Conservation (phyloP, 2,113 vertebrate species). For the Ophiodon elongatus region DNA sequence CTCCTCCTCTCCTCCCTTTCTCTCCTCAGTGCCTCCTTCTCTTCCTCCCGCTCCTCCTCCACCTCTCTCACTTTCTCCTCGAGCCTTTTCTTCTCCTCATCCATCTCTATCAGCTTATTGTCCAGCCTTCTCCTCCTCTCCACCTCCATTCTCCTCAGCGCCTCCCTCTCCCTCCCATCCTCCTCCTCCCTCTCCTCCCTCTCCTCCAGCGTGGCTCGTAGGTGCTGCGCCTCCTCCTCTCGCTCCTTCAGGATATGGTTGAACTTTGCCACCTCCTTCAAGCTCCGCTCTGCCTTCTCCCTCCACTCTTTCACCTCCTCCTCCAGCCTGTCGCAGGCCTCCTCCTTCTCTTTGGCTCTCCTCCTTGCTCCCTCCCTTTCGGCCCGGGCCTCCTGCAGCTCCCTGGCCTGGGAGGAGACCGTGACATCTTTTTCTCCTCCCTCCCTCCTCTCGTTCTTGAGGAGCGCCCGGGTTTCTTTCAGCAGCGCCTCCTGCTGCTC, state of each 20-base stretch:
- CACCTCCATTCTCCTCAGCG: conserved; percentile 31
- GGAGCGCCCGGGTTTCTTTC: conserved; percentile 38
- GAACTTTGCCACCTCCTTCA: conserved; percentile 36
- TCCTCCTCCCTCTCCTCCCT: conserved; percentile 20
- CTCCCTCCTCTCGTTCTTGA: conserved; percentile 58
- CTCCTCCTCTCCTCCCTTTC: conserved; percentile 49
- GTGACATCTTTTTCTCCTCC: conserved; percentile 48
- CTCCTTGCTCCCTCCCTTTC: conserved; percentile 27
- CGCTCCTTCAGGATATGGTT: conserved; percentile 37
- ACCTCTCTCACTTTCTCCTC: conserved; percentile 31
- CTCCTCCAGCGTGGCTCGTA: conserved; percentile 45
- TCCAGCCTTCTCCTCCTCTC: conserved; percentile 48
- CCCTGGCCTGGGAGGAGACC: conserved; percentile 39
- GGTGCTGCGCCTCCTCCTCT: conserved; percentile 46
- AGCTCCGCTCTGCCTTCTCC: conserved; percentile 25
- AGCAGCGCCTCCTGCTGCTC: conserved; percentile 56
- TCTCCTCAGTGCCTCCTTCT: conserved; percentile 64
- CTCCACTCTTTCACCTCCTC: conserved; percentile 62
- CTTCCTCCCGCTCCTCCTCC: conserved; percentile 36
- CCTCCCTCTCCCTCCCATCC: conserved; percentile 51
- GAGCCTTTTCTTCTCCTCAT: conserved; percentile 29
- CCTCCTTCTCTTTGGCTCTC: conserved; percentile 41
- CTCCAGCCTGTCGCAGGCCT: conserved; percentile 29
- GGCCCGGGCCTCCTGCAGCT: conserved; percentile 28
- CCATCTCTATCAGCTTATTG: background rate